Evolutionary conservation across 1,140 invertebrate genomes (phyloP).

Genomic region (Habropoda laboriosa): DNA sequence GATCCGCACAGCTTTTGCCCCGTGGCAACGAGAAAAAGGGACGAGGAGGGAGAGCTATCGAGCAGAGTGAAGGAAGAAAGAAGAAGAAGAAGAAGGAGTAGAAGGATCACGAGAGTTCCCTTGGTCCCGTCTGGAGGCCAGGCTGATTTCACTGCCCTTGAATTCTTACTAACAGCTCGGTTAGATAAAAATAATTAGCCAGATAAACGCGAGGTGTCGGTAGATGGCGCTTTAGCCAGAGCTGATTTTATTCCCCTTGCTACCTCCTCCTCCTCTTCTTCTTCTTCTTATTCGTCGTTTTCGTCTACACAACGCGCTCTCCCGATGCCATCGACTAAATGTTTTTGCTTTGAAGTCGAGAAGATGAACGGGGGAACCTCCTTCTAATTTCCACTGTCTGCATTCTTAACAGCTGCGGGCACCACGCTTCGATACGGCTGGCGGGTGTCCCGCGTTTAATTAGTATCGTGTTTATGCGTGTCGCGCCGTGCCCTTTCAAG

Average conservation of each 20-base stretch:
- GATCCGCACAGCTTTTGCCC: background rate
- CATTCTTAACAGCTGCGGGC: slow-evolving; percentile 73
- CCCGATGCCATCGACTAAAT: slow-evolving; percentile 43
- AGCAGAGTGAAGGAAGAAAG: background rate
- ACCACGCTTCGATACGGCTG: slow-evolving; percentile 63
- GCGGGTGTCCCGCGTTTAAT: slow-evolving; percentile 66
- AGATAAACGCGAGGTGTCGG: slow-evolving; percentile 71
- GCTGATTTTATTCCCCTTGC: slow-evolving; percentile 59
- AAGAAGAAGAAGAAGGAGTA: background rate
- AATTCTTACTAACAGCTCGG: slow-evolving; percentile 76
- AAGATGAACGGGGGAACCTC: slow-evolving; percentile 69
- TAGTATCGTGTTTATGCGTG: slow-evolving; percentile 66
- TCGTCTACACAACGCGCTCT: too few species aligned
- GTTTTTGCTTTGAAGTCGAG: slow-evolving; percentile 75
- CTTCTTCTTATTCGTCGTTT: background rate
- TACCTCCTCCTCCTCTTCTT: background rate
- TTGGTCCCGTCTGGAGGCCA: slow-evolving; percentile 10
- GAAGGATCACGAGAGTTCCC: background rate
- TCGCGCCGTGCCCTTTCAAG: slow-evolving; percentile 35
- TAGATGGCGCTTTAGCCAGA: slow-evolving; percentile 38
- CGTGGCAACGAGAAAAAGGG: background rate
- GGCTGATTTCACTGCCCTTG: slow-evolving; percentile 80
- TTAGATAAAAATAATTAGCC: slow-evolving; percentile 81
- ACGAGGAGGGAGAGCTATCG: too few species aligned
- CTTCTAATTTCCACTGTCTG: slow-evolving; percentile 74